phyloP scores from a whole-genome alignment of 2,113 vertebrate genomes.

The pig (Sus scrofa) region DNA sequence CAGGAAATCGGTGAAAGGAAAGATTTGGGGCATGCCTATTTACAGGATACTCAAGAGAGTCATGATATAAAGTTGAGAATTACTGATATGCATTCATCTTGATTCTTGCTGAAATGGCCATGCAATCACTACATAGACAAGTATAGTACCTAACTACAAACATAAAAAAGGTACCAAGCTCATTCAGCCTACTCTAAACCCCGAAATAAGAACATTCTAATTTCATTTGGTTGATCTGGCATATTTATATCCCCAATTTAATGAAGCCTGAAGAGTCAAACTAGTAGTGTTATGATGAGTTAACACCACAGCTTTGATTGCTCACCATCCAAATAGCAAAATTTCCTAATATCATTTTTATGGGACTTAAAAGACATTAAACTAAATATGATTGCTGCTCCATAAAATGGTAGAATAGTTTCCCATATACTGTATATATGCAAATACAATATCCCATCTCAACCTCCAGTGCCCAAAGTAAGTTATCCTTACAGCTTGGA shows the following conservation, averaged over 20 bases:
- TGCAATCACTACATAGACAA: not conserved
- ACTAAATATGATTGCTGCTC: constrained; percentile 88
- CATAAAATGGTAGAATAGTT: constrained; percentile 87
- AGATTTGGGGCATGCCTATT: not conserved
- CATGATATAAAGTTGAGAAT: not conserved
- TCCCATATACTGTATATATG: constrained; percentile 85
- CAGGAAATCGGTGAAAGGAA: not conserved
- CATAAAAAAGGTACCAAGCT: not conserved
- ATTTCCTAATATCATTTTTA: constrained; percentile 88
- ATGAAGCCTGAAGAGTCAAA: constrained; percentile 87
- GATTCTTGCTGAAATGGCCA: constrained; percentile 1
- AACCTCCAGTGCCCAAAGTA: constrained; percentile 83
- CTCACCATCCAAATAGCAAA: constrained; percentile 88
- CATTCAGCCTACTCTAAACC: constrained; percentile 51
- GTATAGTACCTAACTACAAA: not conserved
- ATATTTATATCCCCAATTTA: constrained; percentile 87
- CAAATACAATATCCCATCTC: constrained; percentile 86
- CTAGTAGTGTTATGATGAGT: constrained; percentile 87
- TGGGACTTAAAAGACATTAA: constrained; percentile 89
- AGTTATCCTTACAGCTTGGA: constrained; percentile 84
- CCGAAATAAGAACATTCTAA: constrained; percentile 72
- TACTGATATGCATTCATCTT: not conserved
- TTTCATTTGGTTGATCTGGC: constrained; percentile 84
- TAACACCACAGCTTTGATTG: constrained; percentile 87
- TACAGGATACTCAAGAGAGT: not conserved